Percentiles rank a stretch among this genome's conserved stretches.
These are phyloP conservation scores for Caenorhabditis wallacei DNA, from an alignment of 2,888 invertebrate species.

Conservation along the genomic window DNA sequence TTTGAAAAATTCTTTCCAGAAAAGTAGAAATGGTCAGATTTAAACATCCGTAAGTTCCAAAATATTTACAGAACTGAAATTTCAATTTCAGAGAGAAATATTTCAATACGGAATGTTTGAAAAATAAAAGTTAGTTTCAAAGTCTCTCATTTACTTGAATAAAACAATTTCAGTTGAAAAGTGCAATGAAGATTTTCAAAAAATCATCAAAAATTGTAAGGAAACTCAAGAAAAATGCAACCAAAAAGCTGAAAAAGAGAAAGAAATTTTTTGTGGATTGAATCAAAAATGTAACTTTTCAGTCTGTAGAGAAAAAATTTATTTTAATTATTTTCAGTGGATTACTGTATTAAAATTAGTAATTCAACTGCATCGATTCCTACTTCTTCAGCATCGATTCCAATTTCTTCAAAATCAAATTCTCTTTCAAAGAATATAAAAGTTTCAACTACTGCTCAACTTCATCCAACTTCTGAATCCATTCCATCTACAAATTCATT, in stretches of 20 bases:
- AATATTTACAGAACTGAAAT: too few relatives aligned
- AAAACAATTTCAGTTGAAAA: slow-evolving; percentile 1
- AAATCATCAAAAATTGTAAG: background rate
- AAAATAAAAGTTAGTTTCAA: background rate
- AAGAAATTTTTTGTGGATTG: background rate
- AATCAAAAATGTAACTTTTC: background rate
- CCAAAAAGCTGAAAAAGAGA: background rate
- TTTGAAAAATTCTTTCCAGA: background rate
- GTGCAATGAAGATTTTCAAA: slow-evolving; percentile 10
- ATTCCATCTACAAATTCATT: background rate
- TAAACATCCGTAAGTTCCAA: background rate
- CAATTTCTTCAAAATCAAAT: too few relatives aligned
- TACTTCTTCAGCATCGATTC: too few relatives aligned
- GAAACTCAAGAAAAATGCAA: background rate
- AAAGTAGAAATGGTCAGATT: background rate
- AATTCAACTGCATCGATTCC: background rate
- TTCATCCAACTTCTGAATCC: background rate
- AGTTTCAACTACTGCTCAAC: too few relatives aligned
- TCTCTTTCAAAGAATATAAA: too few relatives aligned
- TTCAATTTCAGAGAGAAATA: background rate
- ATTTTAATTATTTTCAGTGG: background rate
- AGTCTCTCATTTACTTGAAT: background rate
- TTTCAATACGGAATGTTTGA: background rate
- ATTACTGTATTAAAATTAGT: background rate
- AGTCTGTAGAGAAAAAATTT: background rate